Evolutionary conservation across 64 coral and sea anemone species (phyloP).

Genomic region (Exaiptasia diaphana): DNA sequence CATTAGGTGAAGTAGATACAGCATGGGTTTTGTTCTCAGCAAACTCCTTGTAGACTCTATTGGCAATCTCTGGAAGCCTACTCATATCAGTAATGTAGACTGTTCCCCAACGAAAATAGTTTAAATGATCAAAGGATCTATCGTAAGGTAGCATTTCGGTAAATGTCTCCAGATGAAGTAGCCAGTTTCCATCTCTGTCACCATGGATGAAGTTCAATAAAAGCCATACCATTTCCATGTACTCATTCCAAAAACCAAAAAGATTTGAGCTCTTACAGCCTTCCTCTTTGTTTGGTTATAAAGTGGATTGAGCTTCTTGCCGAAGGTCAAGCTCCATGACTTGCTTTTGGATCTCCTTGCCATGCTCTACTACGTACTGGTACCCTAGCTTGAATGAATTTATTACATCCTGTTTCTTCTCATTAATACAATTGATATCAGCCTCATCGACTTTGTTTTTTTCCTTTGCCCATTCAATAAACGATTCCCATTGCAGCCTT

Average conservation of each 20-base stretch:
- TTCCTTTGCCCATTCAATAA: constrained; percentile 16
- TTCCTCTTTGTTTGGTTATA: not conserved
- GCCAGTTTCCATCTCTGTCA: constrained; percentile 45
- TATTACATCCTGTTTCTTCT: not conserved
- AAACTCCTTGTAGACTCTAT: constrained; percentile 17
- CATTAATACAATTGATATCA: not conserved
- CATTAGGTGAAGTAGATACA: not conserved
- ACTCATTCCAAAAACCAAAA: constrained; percentile 35
- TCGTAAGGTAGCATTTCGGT: constrained; percentile 44
- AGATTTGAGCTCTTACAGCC: not conserved
- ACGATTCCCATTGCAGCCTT: constrained; percentile 22
- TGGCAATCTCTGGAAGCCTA: not conserved
- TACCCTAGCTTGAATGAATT: not conserved
- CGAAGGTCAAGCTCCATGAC: not conserved
- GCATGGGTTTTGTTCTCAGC: not conserved
- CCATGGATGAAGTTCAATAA: constrained; percentile 40
- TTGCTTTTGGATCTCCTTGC: not conserved
- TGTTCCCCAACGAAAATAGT: constrained; percentile 35
- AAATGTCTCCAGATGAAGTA: constrained; percentile 28
- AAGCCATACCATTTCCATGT: constrained; percentile 50
- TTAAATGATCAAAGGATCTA: constrained; percentile 41
- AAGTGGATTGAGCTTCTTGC: not conserved
- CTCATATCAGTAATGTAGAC: constrained; percentile 44
- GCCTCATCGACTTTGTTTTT: not conserved
- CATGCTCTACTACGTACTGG: not conserved